Evolutionary conservation across 2,888 invertebrate genomes (phyloP), one percentile per base, ranked within the genome.

Genomic region (Sinhomidia bicolor): DNA sequence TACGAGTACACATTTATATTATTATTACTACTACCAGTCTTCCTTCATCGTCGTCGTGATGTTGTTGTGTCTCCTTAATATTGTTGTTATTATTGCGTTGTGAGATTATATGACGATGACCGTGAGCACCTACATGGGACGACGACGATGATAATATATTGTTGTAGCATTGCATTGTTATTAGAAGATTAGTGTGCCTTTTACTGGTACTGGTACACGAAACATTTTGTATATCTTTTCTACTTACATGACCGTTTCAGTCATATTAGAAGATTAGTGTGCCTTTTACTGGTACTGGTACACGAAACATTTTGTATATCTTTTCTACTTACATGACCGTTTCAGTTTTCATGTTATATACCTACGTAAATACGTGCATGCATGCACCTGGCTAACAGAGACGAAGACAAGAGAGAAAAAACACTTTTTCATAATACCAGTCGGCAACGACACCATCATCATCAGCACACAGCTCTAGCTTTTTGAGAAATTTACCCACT

Each of bases 41-140:
- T 32, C 26, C 20, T 44, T n/a, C n/a, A 4, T 71, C n/a, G 71
- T 54, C 6, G 79, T 51, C 54, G 57, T 80, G 62, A 71, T 83
- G 54, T 60, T 83, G 71, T 83, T 71, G 62, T 68, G 23, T 74
- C 81, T 44, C 71, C 51, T 65, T 44, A 65, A 71, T 83, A 23
- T 54, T 71, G 71, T 71, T 54, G 41, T 71, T 71, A 23, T 54
- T 44, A 12, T 74, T 9, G 5, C 14, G 14, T 6, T 14, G 47
- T 36, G 20, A 6, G 26, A n/a, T n/a, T n/a, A n/a, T n/a, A 74
- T 74, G 74, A 47, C 23, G 74, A 44, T 44, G 65, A 60, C 36
- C 65, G 65, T 36, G 60, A 14, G 65, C 74, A 74, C 74, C 74
- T 74, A 74, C 44, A 47, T 74, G 47, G 44, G 74, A 44, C 47